These are phyloP conservation scores for Cyaniris semiargus DNA, from an alignment of 2,888 invertebrate species.

Conservation along the genomic window DNA sequence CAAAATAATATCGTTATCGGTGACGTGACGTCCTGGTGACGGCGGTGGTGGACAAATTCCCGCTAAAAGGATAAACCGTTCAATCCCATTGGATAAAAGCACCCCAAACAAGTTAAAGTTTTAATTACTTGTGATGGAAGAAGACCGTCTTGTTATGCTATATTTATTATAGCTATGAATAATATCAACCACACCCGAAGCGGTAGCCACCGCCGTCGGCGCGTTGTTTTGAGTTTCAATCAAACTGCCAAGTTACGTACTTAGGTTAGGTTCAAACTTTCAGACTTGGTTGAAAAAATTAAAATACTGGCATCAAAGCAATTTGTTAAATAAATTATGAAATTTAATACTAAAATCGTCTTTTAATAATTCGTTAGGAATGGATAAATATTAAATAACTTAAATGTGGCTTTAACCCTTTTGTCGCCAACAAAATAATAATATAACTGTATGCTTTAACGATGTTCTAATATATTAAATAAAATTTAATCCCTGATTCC, in stretches of 20 bases:
- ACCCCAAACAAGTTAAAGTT: background rate
- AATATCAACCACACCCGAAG: too few relatives aligned
- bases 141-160: background rate
- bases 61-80: background rate
- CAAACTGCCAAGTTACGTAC: too few relatives aligned
- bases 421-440: background rate
- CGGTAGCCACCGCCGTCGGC: too few relatives aligned
- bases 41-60: too few relatives aligned
- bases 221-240: too few relatives aligned
- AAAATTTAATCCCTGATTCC: too few relatives aligned
- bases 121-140: constrained; percentile 8
- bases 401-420: background rate
- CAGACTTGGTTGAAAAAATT: background rate
- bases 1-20: too few relatives aligned
- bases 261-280: too few relatives aligned
- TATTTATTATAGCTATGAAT: too few relatives aligned
- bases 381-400: background rate
- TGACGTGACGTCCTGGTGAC: too few relatives aligned
- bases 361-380: background rate
- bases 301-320: background rate
- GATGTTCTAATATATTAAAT: background rate
- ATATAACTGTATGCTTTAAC: background rate
- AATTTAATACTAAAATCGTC: background rate
- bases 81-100: background rate
- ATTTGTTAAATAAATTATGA: background rate